phyloP scores from a whole-genome alignment of 1,140 invertebrate genomes.

The Cyrtorhinus lividipennis region DNA sequence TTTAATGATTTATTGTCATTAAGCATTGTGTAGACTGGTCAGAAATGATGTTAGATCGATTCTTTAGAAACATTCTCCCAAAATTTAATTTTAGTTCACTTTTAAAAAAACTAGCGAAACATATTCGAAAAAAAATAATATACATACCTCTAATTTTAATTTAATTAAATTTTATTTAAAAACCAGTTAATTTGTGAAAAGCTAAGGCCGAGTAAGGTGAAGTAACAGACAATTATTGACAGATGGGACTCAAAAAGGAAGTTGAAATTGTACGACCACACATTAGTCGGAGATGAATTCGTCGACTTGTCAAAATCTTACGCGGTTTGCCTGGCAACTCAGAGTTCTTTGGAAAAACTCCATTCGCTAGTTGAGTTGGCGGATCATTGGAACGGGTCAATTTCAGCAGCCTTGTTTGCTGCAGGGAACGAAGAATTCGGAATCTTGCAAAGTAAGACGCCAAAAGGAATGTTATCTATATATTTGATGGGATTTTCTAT shows the following conservation, averaged over 20 bases:
- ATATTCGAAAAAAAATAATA: background rate
- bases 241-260: background rate
- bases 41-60: no score
- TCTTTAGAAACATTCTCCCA: background rate
- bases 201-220: no score
- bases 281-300: slow-evolving; percentile 45
- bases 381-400: slow-evolving; percentile 66
- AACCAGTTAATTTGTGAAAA: background rate
- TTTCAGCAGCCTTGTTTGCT: slow-evolving; percentile 70
- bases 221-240: no score
- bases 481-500: background rate
- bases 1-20: no score
- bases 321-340: slow-evolving; percentile 63
- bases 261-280: slow-evolving; percentile 58
- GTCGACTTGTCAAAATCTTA: slow-evolving; percentile 38
- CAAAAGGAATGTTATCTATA: background rate
- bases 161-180: background rate
- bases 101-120: background rate
- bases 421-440: slow-evolving; percentile 50
- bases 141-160: background rate
- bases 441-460: background rate
- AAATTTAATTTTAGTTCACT: background rate
- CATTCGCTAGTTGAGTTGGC: slow-evolving; percentile 58
- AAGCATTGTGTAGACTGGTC: no score
- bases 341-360: slow-evolving; percentile 65